Percentiles rank a stretch among this genome's conserved stretches.
Evolutionary conservation across 2,113 vertebrate genomes (phyloP).

Genomic region (Equus quagga): DNA sequence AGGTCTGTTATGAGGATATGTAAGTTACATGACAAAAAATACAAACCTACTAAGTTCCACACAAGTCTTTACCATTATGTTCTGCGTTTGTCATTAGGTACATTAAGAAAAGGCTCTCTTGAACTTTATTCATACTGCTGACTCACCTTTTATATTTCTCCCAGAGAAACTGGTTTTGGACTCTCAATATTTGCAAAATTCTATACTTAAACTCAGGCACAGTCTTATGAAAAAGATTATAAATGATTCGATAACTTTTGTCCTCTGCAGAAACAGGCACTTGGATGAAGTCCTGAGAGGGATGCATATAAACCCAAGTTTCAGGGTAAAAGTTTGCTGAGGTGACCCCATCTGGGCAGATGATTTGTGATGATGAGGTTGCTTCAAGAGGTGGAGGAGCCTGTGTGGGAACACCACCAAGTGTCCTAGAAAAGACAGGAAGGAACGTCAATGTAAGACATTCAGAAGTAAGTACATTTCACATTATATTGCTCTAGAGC

Average conservation of each 20-base stretch:
- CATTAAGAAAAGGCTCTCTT: slow-evolving; percentile 17
- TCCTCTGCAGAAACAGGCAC: slow-evolving; percentile 97
- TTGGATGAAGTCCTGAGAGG: slow-evolving; percentile 97
- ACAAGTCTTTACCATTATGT: background rate
- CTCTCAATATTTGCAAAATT: slow-evolving; percentile 96
- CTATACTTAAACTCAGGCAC: slow-evolving; percentile 98
- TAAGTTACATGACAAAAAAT: slow-evolving; percentile 4
- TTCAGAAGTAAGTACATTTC: background rate
- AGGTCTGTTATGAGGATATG: background rate
- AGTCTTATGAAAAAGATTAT: slow-evolving; percentile 99
- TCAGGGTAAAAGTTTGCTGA: slow-evolving; percentile 95
- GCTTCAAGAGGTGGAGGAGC: slow-evolving; percentile 84
- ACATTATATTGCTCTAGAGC: background rate
- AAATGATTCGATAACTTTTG: slow-evolving; percentile 98
- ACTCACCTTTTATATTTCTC: slow-evolving; percentile 99
- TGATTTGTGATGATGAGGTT: slow-evolving; percentile 78
- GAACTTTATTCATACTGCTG: background rate
- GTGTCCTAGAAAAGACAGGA: slow-evolving; percentile 71
- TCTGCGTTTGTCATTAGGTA: background rate
- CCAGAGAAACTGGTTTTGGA: slow-evolving; percentile 99
- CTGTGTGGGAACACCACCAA: slow-evolving; percentile 89
- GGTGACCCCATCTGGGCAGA: slow-evolving; percentile 90
- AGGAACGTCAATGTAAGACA: background rate
- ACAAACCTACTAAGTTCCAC: background rate
- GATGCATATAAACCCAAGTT: slow-evolving; percentile 97